Percentiles rank a stretch among this genome's conserved stretches.
These are phyloP conservation scores for Sinelater perroti DNA, from an alignment of 2,888 invertebrate genomes.

Conservation along the genomic window DNA sequence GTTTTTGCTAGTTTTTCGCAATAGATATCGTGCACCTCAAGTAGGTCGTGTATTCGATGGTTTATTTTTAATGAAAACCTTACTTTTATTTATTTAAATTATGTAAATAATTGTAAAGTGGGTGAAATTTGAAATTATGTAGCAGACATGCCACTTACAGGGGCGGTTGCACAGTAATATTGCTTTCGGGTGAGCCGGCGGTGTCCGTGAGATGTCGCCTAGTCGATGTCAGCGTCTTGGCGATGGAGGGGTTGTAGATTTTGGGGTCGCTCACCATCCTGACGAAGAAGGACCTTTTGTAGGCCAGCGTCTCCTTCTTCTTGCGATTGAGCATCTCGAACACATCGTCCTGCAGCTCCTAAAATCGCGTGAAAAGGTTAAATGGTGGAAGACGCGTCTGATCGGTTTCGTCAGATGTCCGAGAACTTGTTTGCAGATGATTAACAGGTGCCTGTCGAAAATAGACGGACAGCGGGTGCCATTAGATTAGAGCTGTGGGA, in stretches of 20 bases:
- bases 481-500: neutral
- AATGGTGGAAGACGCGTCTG: no score
- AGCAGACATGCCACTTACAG: conserved; percentile 52
- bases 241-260: conserved; percentile 92
- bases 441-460: conserved; percentile 1
- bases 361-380: neutral
- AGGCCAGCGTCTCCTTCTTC: conserved; percentile 81
- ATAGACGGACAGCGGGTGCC: no score
- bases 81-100: no score
- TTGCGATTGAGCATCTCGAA: conserved; percentile 78
- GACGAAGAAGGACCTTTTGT: conserved; percentile 95
- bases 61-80: no score
- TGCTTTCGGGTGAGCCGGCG: conserved; percentile 59
- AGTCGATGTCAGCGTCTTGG: conserved; percentile 73
- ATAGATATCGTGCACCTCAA: no score
- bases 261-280: conserved; percentile 98
- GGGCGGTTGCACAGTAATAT: conserved; percentile 59
- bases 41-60: no score
- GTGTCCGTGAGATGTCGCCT: conserved; percentile 66
- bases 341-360: conserved; percentile 75
- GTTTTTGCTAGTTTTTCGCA: no score
- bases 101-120: no score
- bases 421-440: conserved; percentile 1
- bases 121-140: neutral
- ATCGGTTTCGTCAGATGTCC: no score